Evolutionary conservation across 2,113 vertebrate species (phyloP).

Genomic region (Phylloscopus whistleri): DNA sequence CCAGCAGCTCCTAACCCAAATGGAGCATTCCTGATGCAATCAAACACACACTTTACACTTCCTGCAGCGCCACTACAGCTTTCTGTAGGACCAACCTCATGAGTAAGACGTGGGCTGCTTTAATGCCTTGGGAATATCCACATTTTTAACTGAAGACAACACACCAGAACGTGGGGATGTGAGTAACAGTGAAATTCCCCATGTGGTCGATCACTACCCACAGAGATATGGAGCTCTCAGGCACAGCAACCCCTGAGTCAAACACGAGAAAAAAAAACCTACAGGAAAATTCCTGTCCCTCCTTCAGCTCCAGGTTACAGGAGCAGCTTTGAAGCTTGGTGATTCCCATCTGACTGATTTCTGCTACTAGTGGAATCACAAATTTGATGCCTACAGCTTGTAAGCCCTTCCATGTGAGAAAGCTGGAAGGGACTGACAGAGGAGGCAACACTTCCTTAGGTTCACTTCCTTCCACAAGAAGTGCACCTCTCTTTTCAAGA

Average conservation of each 20-base stretch:
- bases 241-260: background rate
- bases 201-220: background rate
- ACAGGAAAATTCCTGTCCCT: background rate
- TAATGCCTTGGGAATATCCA: background rate
- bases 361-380: background rate
- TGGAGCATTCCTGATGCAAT: background rate
- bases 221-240: background rate
- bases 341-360: background rate
- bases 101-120: background rate
- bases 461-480: background rate
- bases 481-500: background rate
- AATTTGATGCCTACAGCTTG: background rate
- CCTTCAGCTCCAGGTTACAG: background rate
- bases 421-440: background rate
- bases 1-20: background rate
- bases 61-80: background rate
- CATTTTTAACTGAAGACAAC: background rate
- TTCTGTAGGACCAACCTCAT: background rate
- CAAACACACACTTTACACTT: background rate
- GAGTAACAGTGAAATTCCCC: background rate
- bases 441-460: background rate
- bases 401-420: background rate
- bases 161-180: background rate
- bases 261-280: background rate
- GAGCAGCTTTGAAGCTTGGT: background rate